These are phyloP conservation scores for Apeltes quadracus DNA, from an alignment of 2,113 vertebrate species.

Conservation along the genomic window DNA sequence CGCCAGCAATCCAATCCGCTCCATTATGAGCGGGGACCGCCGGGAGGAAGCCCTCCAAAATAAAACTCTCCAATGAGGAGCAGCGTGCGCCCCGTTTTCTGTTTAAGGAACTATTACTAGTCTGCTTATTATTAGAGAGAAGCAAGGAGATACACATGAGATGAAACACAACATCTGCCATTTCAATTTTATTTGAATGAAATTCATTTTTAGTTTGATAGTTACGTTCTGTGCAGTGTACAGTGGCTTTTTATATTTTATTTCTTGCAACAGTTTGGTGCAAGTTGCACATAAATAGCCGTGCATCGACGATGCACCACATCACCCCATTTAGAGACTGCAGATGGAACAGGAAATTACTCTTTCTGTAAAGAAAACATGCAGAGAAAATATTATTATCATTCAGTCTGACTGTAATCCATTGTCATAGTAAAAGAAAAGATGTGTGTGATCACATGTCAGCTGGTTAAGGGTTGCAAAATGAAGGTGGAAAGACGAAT, in stretches of 20 bases:
- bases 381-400: neutral
- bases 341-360: neutral
- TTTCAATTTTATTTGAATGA: neutral
- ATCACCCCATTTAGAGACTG: neutral
- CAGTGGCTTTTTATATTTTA: neutral
- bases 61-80: slow-evolving; percentile 17
- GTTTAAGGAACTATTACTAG: neutral
- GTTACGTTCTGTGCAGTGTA: neutral
- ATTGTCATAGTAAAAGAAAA: neutral
- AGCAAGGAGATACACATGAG: neutral
- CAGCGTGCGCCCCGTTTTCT: neutral
- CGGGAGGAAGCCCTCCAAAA: slow-evolving; percentile 47
- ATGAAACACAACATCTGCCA: neutral
- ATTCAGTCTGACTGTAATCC: neutral
- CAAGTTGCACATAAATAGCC: neutral
- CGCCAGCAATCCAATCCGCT: slow-evolving; percentile 58
- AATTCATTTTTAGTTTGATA: neutral
- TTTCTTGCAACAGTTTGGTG: neutral
- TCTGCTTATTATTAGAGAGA: neutral
- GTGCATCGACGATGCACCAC: neutral
- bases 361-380: neutral
- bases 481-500: neutral
- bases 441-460: neutral
- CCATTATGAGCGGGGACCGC: slow-evolving; percentile 33
- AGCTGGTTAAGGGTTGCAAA: neutral